Evolutionary conservation across 2,888 invertebrate species (phyloP).

Genomic region (Himalopsyche tibetana): DNA sequence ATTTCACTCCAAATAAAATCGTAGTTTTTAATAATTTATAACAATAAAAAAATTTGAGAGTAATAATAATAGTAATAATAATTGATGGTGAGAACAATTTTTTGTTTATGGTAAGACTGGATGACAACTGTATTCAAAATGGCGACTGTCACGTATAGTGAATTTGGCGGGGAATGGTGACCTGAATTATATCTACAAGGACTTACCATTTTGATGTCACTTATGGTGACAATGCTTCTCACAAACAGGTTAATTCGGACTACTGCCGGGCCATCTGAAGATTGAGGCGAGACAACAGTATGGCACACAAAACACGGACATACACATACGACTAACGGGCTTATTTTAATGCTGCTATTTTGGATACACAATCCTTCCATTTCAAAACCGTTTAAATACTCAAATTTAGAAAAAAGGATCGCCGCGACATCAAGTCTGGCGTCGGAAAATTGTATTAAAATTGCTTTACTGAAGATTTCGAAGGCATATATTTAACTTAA

Average conservation of each 20-base stretch:
- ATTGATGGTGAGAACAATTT: constrained; percentile 9
- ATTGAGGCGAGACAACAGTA: constrained; percentile 66
- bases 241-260: constrained; percentile 99
- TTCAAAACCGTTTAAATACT: background rate
- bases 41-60: constrained; percentile 14
- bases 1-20: constrained; percentile 43
- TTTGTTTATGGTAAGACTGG: constrained; percentile 11
- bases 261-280: constrained; percentile 95
- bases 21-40: constrained; percentile 14
- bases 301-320: constrained; percentile 65
- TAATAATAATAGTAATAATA: constrained; percentile 11
- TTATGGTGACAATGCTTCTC: constrained; percentile 98
- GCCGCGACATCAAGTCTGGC: too few relatives aligned
- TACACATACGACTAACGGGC: constrained; percentile 55
- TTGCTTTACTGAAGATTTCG: too few relatives aligned
- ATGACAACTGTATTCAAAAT: constrained; percentile 7
- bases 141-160: constrained; percentile 14
- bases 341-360: background rate
- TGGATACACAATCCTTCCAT: background rate
- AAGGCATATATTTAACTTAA: background rate
- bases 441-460: too few relatives aligned
- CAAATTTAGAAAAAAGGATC: background rate
- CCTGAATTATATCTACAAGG: constrained; percentile 38
- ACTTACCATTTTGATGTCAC: constrained; percentile 99
- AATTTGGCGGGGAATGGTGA: constrained; percentile 21